A percentile compares a stretch with the other conserved stretches of the same genome.
Evolutionary conservation across 2,113 vertebrate genomes (phyloP).

Genomic region (Pituophis catenifer): DNA sequence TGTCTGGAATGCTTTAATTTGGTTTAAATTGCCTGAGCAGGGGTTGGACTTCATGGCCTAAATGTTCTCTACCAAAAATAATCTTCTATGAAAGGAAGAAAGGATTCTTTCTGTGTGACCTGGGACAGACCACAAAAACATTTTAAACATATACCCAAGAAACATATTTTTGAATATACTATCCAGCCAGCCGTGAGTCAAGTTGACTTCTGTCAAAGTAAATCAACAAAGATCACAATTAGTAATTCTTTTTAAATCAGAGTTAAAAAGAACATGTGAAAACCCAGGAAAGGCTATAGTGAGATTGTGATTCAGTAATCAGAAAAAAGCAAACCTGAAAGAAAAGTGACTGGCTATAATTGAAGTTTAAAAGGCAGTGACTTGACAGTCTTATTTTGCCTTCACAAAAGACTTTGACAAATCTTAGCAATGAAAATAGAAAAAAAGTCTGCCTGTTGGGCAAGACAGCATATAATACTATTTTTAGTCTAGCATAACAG

Average conservation of each 20-base stretch:
- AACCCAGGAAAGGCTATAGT: neutral
- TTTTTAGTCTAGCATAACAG: neutral
- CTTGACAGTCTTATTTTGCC: neutral
- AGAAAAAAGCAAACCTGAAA: rapidly evolving
- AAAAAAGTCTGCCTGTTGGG: neutral
- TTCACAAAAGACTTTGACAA: neutral
- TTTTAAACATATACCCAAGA: neutral
- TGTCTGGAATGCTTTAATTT: neutral
- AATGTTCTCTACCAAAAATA: neutral
- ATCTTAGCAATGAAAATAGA: neutral
- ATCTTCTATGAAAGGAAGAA: neutral
- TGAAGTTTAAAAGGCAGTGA: rapidly evolving
- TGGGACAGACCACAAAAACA: neutral
- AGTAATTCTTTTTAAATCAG: neutral
- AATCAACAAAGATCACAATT: rapidly evolving
- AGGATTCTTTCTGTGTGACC: neutral
- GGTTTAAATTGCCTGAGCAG: neutral
- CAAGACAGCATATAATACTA: slow-evolving; percentile 32
- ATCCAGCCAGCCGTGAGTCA: neutral
- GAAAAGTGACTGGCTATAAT: rapidly evolving
- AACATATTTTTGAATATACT: neutral
- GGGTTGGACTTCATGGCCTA: neutral
- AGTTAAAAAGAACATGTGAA: neutral
- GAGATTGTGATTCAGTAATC: rapidly evolving
- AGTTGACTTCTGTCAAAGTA: neutral